A percentile compares a stretch with the other conserved stretches of the same genome.
These are phyloP conservation scores for Onychostruthus taczanowskii DNA, from an alignment of 2,113 vertebrate species.

Conservation along the genomic window DNA sequence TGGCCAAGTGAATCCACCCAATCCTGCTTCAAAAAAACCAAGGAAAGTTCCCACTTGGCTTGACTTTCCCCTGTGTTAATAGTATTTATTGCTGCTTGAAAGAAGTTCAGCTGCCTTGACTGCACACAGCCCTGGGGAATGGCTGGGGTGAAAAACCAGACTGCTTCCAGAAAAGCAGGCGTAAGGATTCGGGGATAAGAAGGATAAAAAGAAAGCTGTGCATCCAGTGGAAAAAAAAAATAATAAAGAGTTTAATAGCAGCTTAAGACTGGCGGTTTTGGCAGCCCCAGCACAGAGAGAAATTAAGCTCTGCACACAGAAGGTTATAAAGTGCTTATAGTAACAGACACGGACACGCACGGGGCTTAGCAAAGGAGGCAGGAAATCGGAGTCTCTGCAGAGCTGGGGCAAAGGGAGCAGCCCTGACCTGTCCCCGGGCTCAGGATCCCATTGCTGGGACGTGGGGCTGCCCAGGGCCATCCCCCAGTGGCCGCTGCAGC, in stretches of 20 bases:
- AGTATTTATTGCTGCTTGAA: not conserved
- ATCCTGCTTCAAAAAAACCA: not conserved
- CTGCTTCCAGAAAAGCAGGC: not conserved
- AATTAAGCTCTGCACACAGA: slow-evolving; percentile 38
- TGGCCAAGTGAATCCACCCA: not conserved
- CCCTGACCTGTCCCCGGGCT: not conserved
- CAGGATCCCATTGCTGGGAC: accelerated
- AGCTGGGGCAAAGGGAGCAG: not conserved
- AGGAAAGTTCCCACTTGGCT: not conserved
- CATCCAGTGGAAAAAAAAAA: not conserved
- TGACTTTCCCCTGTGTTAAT: not conserved
- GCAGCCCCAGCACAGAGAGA: not conserved
- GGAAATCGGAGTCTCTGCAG: not conserved
- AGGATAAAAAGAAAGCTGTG: not conserved
- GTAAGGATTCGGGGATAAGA: not conserved
- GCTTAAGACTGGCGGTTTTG: slow-evolving; percentile 4
- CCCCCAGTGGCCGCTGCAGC: not conserved
- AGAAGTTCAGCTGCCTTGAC: not conserved
- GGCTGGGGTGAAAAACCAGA: not conserved
- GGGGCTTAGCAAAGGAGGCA: not conserved
- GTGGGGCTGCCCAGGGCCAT: not conserved
- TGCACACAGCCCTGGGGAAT: accelerated
- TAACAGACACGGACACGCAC: not conserved
- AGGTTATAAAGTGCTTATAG: slow-evolving; percentile 31
- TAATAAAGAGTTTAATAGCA: not conserved